Evolutionary conservation across 2,888 invertebrate species (phyloP).

Genomic region (Gerosis bhagava): DNA sequence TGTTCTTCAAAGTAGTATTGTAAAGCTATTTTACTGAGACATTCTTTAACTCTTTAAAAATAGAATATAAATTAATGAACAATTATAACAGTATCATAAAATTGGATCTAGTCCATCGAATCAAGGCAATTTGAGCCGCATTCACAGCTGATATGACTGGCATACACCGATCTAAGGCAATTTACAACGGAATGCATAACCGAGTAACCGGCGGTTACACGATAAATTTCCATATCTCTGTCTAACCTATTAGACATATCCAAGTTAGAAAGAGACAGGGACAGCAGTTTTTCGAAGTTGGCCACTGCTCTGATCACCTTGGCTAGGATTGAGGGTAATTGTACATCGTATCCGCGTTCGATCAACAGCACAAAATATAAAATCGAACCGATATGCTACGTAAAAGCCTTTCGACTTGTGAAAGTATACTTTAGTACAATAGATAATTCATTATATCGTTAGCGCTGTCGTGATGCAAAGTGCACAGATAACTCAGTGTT

Average conservation of each 20-base stretch:
- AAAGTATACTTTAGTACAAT: constrained; percentile 5
- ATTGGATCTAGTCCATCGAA: constrained; percentile 10
- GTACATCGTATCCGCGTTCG: constrained; percentile 24
- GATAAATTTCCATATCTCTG: constrained; percentile 6
- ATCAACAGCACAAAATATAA: constrained; percentile 17
- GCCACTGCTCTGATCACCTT: constrained; percentile 22
- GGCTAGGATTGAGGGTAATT: constrained; percentile 29
- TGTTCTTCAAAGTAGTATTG: too few species aligned
- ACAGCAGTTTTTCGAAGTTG: constrained; percentile 7
- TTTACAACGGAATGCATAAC: constrained; percentile 19
- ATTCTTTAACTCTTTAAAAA: too few species aligned
- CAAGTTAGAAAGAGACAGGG: neutral
- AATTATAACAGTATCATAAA: constrained; percentile 1
- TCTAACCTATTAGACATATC: neutral
- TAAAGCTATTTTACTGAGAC: too few species aligned
- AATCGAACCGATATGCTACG: constrained; percentile 4
- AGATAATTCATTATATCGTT: constrained; percentile 10
- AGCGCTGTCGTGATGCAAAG: neutral
- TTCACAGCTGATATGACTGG: constrained; percentile 4
- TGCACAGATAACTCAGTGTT: too few species aligned
- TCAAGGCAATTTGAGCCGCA: constrained; percentile 13
- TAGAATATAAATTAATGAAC: too few species aligned
- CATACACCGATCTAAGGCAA: constrained; percentile 11
- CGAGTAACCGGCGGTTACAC: constrained; percentile 5
- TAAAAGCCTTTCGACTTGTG: constrained; percentile 16